Evolutionary conservation across 2,797 vertebrate genomes (phyloP).

Genomic region (Triplophysa yarkandensis): DNA sequence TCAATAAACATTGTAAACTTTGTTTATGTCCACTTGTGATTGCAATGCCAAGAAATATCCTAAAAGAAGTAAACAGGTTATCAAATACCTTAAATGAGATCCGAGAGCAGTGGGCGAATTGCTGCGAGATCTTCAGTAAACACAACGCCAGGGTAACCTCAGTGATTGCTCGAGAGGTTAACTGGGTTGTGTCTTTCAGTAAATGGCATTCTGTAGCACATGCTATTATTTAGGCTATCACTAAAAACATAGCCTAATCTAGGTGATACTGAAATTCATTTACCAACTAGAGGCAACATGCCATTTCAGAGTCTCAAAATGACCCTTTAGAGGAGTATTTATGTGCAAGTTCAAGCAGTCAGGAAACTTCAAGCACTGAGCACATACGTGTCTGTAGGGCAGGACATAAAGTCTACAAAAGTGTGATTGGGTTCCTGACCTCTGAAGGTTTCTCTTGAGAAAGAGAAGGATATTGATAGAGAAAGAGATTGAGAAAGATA

Average conservation of each 20-base stretch:
- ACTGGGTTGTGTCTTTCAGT: background rate
- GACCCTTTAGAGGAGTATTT: constrained; percentile 18
- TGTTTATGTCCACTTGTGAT: background rate
- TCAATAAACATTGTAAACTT: background rate
- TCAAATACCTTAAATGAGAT: background rate
- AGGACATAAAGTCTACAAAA: constrained; percentile 40
- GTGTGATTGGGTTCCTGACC: constrained; percentile 24
- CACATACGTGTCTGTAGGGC: constrained; percentile 12
- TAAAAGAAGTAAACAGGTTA: background rate
- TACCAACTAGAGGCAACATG: constrained; percentile 33
- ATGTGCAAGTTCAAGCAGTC: background rate
- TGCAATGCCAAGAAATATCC: background rate
- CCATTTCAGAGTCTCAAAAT: constrained; percentile 24
- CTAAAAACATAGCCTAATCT: constrained; percentile 17
- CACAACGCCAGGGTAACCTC: background rate
- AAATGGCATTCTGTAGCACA: constrained; percentile 1
- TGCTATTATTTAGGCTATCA: constrained; percentile 28
- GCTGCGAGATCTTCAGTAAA: background rate
- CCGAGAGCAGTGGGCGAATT: background rate
- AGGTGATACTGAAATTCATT: constrained; percentile 22
- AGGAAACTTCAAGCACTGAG: background rate
- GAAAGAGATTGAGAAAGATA: constrained; percentile 35
- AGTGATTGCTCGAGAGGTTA: background rate
- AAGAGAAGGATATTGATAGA: constrained; percentile 36
- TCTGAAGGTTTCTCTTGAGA: constrained; percentile 38